Evolutionary conservation across 2,888 invertebrate species (phyloP).

Genomic region (Syrista parreyssii): DNA sequence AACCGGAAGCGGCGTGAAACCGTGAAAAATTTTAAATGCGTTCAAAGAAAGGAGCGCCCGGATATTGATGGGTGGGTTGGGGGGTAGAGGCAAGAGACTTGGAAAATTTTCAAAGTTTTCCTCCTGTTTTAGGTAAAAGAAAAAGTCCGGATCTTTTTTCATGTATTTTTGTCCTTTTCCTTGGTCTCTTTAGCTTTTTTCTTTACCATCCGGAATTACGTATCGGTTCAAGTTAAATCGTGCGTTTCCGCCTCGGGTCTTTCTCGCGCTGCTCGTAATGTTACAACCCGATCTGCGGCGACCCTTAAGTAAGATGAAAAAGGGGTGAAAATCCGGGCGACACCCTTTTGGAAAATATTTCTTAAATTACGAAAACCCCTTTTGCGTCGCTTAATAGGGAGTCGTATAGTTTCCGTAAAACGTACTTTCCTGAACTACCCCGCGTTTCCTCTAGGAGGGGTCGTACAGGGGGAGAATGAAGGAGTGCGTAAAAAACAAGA

Average conservation of each 20-base stretch:
- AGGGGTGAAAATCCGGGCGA: no score
- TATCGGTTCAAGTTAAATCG: no score
- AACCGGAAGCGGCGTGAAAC: constrained; percentile 10
- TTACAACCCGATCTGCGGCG: not conserved
- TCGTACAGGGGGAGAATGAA: not conserved
- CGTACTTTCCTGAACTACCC: not conserved
- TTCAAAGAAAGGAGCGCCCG: constrained; percentile 20
- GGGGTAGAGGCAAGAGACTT: no score
- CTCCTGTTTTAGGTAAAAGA: not conserved
- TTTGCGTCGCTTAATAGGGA: not conserved
- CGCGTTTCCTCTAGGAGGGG: no score
- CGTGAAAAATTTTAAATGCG: constrained; percentile 7
- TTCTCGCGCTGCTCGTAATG: not conserved
- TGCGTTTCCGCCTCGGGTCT: no score
- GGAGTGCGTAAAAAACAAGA: not conserved
- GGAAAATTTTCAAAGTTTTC: not conserved
- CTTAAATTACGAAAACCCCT: constrained; percentile 3
- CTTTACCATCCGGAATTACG: no score
- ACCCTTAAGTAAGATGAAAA: no score
- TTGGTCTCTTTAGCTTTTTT: no score
- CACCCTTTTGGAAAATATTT: not conserved
- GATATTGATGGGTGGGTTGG: constrained; percentile 14
- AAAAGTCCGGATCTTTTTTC: no score
- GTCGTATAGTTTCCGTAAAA: not conserved
- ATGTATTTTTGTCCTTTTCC: no score